Base-by-base conservation (phyloP, 2,797 vertebrate genomes). In the Acipenser ruthenus region DNA sequence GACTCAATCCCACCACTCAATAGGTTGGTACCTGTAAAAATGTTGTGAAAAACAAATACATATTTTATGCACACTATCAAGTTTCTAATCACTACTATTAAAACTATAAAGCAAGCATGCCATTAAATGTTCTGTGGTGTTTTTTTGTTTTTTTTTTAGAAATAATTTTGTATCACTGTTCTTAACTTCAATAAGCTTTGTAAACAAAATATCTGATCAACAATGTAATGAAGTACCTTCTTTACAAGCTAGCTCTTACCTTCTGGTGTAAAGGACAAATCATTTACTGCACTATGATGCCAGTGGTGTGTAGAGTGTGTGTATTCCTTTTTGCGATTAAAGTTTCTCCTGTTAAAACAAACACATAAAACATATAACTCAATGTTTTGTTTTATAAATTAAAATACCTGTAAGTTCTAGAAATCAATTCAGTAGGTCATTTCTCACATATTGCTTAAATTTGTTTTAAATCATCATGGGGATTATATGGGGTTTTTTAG, bases 1-100 rank as follows among this genome's bases (percentile, higher is more conserved):
- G 94, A 92, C 73, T 99, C 96, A 0, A 90, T 68, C 8, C 97
- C 96, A 0, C 96, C 96, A 3, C 94, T 98, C 81, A 99, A 78
- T 68, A 99, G 79, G 70, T 86, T 91, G 60, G 85, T 92, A 63
- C 96, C 96, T 99, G 82, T 64, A 8, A 3, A 75, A 1, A 53
- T 37, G n/a, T 8, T 6, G 51, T 68, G 49, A 55, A 0, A 70
- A 71, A 72, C 59, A 66, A 0, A 12, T 37, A 37, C 5, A 37
- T 37, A 37, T 37, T 37, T 37, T 37, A 37, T 37, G 37, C 37
- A 37, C 37, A 37, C 37, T 37, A 37, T 37, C 37, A 37, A 37
- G 37, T 37, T 37, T 37, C 37, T 37, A 37, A 37, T 37, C 37
- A 37, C 37, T 37, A 37, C 5, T 37, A 37, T 18, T 18, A 18